Conservation (phyloP, 2,888 invertebrate genomes). For the Diarsia brunnea region DNA sequence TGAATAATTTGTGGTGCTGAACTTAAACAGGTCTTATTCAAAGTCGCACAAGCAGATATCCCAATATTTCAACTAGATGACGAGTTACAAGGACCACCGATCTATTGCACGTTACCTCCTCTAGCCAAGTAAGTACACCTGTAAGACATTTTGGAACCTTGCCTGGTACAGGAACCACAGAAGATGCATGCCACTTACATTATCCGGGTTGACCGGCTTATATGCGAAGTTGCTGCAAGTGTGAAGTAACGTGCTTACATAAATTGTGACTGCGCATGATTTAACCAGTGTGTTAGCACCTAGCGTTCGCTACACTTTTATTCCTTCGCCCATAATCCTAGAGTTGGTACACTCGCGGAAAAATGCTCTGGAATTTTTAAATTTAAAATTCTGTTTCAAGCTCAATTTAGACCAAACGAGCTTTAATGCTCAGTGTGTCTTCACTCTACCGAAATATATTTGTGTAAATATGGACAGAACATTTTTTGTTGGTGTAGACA, state of each 20-base stretch:
- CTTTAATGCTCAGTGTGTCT: background rate
- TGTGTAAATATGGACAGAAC: background rate
- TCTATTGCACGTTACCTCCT: background rate
- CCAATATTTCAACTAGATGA: background rate
- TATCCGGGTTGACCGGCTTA: conserved; percentile 68
- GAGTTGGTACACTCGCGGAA: conserved; percentile 68
- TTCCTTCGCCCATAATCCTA: conserved; percentile 70
- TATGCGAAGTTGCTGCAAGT: conserved; percentile 57
- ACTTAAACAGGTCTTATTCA: background rate
- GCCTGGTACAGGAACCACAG: conserved; percentile 28
- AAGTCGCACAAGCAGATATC: background rate
- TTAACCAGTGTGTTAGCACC: conserved; percentile 77
- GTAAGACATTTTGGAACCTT: conserved; percentile 50
- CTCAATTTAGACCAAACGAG: background rate
- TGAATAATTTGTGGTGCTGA: too few species aligned
- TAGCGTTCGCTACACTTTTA: conserved; percentile 73
- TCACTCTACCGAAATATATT: background rate
- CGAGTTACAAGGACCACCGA: background rate
- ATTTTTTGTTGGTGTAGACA: background rate
- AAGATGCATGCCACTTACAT: conserved; percentile 53
- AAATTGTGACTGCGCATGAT: conserved; percentile 75
- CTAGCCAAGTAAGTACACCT: conserved; percentile 40
- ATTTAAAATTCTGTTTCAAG: background rate
- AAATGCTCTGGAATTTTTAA: conserved; percentile 52
- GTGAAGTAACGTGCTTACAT: conserved; percentile 71